phyloP scores from a whole-genome alignment of 92 coral and sea anemone species.

The Metridium senile region DNA sequence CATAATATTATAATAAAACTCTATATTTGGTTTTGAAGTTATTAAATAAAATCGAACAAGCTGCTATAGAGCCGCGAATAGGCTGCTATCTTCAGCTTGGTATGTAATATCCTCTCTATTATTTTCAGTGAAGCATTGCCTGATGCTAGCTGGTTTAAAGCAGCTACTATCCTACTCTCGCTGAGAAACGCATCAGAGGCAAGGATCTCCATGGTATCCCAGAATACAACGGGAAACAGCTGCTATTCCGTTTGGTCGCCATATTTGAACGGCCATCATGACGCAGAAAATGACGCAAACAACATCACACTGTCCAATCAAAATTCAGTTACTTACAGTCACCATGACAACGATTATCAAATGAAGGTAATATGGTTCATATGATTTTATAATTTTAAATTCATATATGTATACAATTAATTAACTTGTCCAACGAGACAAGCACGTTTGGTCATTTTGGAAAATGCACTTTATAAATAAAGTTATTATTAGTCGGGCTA shows the following conservation, averaged over 20 bases:
- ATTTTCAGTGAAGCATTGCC: slow-evolving; percentile 15
- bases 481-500: no score
- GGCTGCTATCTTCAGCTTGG: no score
- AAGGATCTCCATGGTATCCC: slow-evolving; percentile 1
- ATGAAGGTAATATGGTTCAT: background rate
- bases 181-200: slow-evolving; percentile 33
- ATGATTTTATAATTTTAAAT: no score
- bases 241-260: background rate
- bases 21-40: no score
- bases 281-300: background rate
- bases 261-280: background rate
- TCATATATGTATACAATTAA: background rate
- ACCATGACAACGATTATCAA: slow-evolving; percentile 7
- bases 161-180: slow-evolving; percentile 32
- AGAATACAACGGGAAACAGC: background rate
- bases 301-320: background rate
- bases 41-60: no score
- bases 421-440: no score
- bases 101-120: no score
- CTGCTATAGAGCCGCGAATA: no score
- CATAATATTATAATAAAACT: no score
- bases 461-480: no score
- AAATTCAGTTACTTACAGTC: background rate
- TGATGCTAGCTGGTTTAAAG: slow-evolving; percentile 37
- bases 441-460: no score